Evolutionary conservation across 2,113 vertebrate genomes (phyloP).

Genomic region (Erythrocebus patas): DNA sequence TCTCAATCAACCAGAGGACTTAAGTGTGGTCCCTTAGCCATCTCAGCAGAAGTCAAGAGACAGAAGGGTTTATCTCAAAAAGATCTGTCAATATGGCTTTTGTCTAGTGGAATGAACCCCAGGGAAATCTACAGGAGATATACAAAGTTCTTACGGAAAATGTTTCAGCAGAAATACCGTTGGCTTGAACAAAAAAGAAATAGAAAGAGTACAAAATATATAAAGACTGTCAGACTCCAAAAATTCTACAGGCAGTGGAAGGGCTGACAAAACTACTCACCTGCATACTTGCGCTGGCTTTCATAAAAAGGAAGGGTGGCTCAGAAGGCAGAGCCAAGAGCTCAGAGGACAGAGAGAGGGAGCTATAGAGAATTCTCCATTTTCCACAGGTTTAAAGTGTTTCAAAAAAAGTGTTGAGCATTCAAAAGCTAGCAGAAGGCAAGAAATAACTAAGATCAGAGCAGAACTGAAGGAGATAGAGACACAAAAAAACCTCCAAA

Average conservation of each 20-base stretch:
- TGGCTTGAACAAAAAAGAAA: neutral
- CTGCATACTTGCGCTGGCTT: neutral
- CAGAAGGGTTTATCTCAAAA: neutral
- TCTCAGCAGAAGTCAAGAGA: neutral
- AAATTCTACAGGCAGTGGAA: neutral
- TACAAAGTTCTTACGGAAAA: neutral
- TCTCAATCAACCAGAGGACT: neutral
- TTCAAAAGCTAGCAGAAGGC: too few species aligned
- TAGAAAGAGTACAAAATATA: neutral
- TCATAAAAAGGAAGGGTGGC: neutral
- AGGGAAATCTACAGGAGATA: neutral
- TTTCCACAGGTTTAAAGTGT: neutral
- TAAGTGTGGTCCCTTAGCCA: neutral
- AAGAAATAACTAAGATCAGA: too few species aligned
- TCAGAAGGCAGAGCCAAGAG: neutral
- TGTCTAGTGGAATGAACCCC: neutral
- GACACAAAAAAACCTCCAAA: too few species aligned
- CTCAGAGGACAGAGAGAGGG: neutral
- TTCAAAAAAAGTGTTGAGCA: neutral
- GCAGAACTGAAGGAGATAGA: too few species aligned
- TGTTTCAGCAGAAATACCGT: neutral
- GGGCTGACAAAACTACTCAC: too few species aligned
- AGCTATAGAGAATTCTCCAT: neutral
- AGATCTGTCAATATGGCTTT: neutral
- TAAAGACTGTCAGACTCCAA: neutral